phyloP scores from a whole-genome alignment of 2,797 vertebrate species.

The Pseudochromis fuscus region DNA sequence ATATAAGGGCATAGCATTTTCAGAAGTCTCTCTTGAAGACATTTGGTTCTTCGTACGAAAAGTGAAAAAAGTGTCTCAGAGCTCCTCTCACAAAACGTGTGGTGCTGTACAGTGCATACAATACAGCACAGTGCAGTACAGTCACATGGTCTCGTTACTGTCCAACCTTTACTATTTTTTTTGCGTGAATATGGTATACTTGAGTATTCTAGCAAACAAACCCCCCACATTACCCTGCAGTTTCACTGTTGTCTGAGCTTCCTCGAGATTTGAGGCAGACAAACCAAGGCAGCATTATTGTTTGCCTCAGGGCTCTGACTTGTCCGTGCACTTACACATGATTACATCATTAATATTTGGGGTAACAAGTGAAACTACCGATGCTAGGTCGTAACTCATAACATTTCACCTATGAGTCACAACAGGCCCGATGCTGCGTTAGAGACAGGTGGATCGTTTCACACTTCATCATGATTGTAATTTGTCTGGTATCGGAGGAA shows the following conservation, averaged over 20 bases:
- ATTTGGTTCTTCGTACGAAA: no score
- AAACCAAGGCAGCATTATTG: constrained; percentile 23
- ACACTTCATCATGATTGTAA: constrained; percentile 15
- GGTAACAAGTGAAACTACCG: constrained; percentile 56
- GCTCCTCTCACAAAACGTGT: neutral
- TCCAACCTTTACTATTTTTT: neutral
- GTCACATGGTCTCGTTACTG: constrained; percentile 3
- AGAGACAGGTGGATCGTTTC: constrained; percentile 31
- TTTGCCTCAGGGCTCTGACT: constrained; percentile 64
- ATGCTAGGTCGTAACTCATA: constrained; percentile 53
- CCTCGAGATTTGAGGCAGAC: constrained; percentile 17
- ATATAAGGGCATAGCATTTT: neutral
- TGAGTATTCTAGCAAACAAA: constrained; percentile 16
- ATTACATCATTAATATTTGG: constrained; percentile 75
- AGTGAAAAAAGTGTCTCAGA: no score
- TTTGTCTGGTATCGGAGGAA: constrained; percentile 53
- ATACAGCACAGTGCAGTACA: constrained; percentile 8
- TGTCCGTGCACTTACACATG: constrained; percentile 65
- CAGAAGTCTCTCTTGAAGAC: no score
- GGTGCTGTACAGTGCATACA: no score
- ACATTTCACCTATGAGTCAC: constrained; percentile 64
- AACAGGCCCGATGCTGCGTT: constrained; percentile 22
- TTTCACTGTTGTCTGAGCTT: constrained; percentile 43
- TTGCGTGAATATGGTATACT: constrained; percentile 9
- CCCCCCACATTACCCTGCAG: constrained; percentile 14